A percentile compares a stretch with the other conserved stretches of the same genome.
phyloP scores from a whole-genome alignment of 2,113 vertebrate genomes.

The Meles meles region DNA sequence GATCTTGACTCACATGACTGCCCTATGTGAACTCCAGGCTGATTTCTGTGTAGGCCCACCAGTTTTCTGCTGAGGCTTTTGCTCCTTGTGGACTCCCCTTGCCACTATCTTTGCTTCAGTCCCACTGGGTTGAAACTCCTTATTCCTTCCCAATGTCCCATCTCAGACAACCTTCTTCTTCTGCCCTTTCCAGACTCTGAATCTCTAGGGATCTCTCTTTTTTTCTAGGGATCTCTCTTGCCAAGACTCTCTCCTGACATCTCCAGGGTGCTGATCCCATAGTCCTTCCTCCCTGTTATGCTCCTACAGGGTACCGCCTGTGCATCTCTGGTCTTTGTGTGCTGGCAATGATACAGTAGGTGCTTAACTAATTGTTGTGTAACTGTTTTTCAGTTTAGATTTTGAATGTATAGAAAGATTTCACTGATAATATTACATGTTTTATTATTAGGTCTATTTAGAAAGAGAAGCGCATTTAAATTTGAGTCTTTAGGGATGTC shows the following conservation, averaged over 20 bases:
- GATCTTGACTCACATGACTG: not conserved
- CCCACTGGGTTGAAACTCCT: not conserved
- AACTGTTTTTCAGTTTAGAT: not conserved
- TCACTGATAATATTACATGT: not conserved
- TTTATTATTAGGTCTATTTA: not conserved
- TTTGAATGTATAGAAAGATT: not conserved
- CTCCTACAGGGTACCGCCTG: not conserved
- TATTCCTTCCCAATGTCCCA: not conserved
- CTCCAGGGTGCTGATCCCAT: not conserved
- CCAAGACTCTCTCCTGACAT: not conserved
- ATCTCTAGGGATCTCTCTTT: not conserved
- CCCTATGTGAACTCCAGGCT: not conserved
- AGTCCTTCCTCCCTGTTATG: no score
- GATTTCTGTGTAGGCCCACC: not conserved
- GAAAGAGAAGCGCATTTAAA: not conserved
- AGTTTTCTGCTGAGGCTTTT: not conserved
- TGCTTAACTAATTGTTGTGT: not conserved
- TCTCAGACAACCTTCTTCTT: not conserved
- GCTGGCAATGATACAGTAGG: accelerated
- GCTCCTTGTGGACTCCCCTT: not conserved
- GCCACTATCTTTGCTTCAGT: not conserved
- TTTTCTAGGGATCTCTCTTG: not conserved
- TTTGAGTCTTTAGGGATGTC: not conserved
- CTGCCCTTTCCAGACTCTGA: not conserved
- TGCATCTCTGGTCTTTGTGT: not conserved